Base-by-base conservation (phyloP, 1,140 invertebrate species). In the Teleogryllus occipitalis region DNA sequence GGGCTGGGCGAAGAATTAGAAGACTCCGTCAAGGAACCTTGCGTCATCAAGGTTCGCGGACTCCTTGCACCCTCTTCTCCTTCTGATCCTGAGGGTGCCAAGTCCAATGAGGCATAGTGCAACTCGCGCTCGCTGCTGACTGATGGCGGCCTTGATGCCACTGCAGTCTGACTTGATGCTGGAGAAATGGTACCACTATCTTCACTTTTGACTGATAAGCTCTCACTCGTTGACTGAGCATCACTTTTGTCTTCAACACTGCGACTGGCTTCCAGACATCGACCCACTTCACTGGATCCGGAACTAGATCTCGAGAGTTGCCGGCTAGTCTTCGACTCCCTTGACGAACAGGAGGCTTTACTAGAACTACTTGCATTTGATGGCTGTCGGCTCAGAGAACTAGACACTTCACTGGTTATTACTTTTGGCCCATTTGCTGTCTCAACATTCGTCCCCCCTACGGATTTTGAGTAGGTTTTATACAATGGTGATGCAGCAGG, bases 81-180 rank as follows among this genome's bases (percentile, higher is more conserved):
- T 54, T 82, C 81, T 12, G 81, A 81, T 18, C 82, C 74, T 10
- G 80, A 81, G 12, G 82, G 83, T 8, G 82, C 81, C 74, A 86
- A 81, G 79, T 86, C 85, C 8, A 86, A 78, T 18, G 85, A 85
- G 8, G 85, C 85, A 80, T 86, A 86, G 77, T 86, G 84, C 22
- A 86, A 74, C 74, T 84, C 83, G 73, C 82, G 74, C 74, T 86
- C 87, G 27, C 83, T 85, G 77, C 82, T 85, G 74, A 84, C 84
- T 8, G 85, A 85, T 5, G 85, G 80, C 8, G 85, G 84, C 18
- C 85, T 82, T 2, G 85, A 86, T 22, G 47, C 76, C 47, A 77
- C n/a, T 39, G 21, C 72, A 77, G 49, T 47, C 79, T 80, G 82
- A 81, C 73, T 82, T 81, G 39, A 81, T 83, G 21, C 73, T 81